Conservation (phyloP, 2,888 invertebrate genomes). For the Andrena bucephala region DNA sequence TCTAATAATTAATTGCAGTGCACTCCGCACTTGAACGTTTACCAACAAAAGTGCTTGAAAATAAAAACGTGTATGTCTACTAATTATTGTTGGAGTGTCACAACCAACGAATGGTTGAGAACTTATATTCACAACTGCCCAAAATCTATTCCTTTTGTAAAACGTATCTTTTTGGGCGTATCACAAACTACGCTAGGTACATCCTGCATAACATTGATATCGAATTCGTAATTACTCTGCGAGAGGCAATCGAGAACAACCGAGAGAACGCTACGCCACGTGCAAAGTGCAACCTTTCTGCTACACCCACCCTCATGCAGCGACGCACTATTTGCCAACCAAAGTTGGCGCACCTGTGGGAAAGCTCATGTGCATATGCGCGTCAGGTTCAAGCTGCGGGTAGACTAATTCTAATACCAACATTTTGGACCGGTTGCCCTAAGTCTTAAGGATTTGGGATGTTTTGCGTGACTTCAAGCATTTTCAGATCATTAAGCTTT, state of each 20-base stretch:
- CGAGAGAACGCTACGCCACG: background rate
- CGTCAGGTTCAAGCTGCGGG: constrained; percentile 1
- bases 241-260: background rate
- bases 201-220: background rate
- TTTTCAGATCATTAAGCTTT: no score
- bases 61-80: background rate
- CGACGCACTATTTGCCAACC: constrained; percentile 51
- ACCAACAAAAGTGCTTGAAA: background rate
- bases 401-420: constrained; percentile 59
- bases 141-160: background rate
- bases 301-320: constrained; percentile 28
- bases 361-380: constrained; percentile 43
- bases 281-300: constrained; percentile 26
- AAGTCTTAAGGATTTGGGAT: background rate
- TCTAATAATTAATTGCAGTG: background rate
- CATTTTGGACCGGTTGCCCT: constrained; percentile 35
- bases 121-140: no score
- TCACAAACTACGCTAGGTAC: background rate
- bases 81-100: background rate
- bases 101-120: no score
- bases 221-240: background rate
- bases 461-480: no score
- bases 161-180: background rate
- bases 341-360: constrained; percentile 61
- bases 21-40: background rate